Conservation (phyloP, 2,888 invertebrate genomes). For the Steinernema scapterisci region DNA sequence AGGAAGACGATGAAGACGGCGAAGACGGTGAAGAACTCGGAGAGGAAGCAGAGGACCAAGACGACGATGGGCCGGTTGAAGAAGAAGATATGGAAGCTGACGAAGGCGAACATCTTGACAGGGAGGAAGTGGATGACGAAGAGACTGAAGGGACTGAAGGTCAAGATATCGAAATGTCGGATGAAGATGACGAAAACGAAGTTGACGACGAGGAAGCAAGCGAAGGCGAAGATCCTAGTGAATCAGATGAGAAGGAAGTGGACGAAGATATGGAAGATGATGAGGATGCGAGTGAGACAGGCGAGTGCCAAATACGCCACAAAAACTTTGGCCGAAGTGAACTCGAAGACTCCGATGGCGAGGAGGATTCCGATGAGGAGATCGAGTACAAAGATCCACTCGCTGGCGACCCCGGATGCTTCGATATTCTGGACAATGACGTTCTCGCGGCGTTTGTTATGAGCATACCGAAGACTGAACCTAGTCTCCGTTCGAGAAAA, state of each 20-base stretch:
- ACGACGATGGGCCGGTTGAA: background rate
- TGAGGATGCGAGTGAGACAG: background rate
- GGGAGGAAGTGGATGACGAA: background rate
- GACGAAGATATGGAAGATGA: background rate
- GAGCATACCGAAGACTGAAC: background rate
- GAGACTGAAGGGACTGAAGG: background rate
- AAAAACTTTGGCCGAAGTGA: too few relatives aligned
- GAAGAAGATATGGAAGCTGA: background rate
- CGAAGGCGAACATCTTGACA: background rate
- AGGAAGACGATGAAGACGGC: background rate
- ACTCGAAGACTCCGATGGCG: background rate
- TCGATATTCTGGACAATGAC: slow-evolving; percentile 26
- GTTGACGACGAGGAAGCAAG: background rate
- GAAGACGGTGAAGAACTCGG: background rate
- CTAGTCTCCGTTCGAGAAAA: background rate
- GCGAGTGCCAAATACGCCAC: background rate
- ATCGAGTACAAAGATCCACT: slow-evolving; percentile 5
- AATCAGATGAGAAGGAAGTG: background rate
- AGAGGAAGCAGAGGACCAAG: background rate
- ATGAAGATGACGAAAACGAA: background rate
- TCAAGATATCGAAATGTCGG: background rate
- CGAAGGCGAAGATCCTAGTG: background rate
- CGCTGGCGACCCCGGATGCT: background rate
- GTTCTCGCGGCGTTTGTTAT: slow-evolving; percentile 5
- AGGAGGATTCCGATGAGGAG: slow-evolving; percentile 18